Evolutionary conservation across 2,797 vertebrate species (phyloP), one percentile per base, ranked within the genome.

Genomic region (Crenuchus spilurus): DNA sequence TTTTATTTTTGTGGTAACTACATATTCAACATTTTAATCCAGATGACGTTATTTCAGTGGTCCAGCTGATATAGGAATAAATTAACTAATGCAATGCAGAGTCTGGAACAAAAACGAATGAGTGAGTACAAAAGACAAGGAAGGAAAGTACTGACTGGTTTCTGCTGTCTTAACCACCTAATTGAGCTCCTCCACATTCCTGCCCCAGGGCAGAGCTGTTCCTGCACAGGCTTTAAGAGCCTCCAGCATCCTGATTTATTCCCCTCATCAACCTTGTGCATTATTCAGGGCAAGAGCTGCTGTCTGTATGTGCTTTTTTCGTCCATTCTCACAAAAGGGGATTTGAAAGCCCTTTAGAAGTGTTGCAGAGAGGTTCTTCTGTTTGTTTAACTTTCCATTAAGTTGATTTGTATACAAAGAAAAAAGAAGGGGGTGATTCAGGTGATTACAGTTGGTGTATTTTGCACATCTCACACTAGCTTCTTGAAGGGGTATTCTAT

Each of bases 141-240:
- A 2, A 39, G 6, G 9, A 41, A 46, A 31, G 48, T 31, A 63
- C 6, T 6, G 58, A 16, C 16, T 20, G 14, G 7, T 33, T 46
- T 31, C 20, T 61, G 22, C 16, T 26, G 16, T 37, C 20, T 37
- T 14, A 49, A 61, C 10, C 31, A 49, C 61, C 39, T 26, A 44
- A 42, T 63, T 28, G 24, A 28, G 61, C 58, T 62, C 13, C 20
- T 41, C 14, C 7, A 13, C 18, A 22, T 35, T 24, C 20, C 18
- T 26, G 61, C 39, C 61, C 61, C 39, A 63, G 39, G 37, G 39
- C 24, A 20, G 37, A 42, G 39, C 60, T 62, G 60, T 62, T 37
- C 22, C 37, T 62, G 37, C 37, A 8, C 3, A 16, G 24, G 22
- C 24, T 48, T 37, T 39, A 30, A 18, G 10, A 9, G 26, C 70